Base-by-base conservation (phyloP, 2,888 invertebrate genomes). In the Drosophila pseudotalamancana region DNA sequence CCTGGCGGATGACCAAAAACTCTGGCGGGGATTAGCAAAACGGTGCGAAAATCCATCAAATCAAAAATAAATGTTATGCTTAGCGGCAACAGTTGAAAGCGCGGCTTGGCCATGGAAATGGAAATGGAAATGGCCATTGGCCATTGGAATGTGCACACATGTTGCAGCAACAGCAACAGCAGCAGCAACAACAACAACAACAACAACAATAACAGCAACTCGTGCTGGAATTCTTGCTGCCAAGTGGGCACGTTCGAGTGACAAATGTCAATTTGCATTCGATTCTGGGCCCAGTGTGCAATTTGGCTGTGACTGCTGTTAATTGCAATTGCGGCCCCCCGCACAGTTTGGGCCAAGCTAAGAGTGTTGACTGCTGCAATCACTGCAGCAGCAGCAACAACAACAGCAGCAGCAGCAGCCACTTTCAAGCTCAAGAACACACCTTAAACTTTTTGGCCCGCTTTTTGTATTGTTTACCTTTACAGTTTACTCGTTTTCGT, bases 401-500 rank as follows among this genome's bases (percentile, higher is more conserved):
- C 43, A 62, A 27, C 37, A 64, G 14, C 6, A 61, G 4, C 18
- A 29, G 19, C 53, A 50, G 6, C 34, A 54, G 69, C 77, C 64
- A 70, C 71, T 81, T 88, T 89, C 90, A 89, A 89, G 89, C 89
- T 89, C 89, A 89, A 89, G 89, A 89, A 89, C 89, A 89, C 89
- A 89, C 89, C 89, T 89, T 89, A 89, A 87, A 87, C 67, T 71
- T 62, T 69, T 65, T 67, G 76, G 53, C 42, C 46, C 51, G 71
- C 46, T 72, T 74, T 56, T 72, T 57, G 74, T 63, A 54, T 73
- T 69, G 67, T 63, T 59, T 61, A 70, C 48, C 64, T 76, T 56
- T 37, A 49, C 46, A 61, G 48, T 63, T 61, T 62, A 60, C 48
- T 55, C 42, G 64, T 56, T 29, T 42, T 11, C 9, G 14, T 62